phyloP scores from a whole-genome alignment of 2,888 invertebrate species.

The Dolomedes plantarius region DNA sequence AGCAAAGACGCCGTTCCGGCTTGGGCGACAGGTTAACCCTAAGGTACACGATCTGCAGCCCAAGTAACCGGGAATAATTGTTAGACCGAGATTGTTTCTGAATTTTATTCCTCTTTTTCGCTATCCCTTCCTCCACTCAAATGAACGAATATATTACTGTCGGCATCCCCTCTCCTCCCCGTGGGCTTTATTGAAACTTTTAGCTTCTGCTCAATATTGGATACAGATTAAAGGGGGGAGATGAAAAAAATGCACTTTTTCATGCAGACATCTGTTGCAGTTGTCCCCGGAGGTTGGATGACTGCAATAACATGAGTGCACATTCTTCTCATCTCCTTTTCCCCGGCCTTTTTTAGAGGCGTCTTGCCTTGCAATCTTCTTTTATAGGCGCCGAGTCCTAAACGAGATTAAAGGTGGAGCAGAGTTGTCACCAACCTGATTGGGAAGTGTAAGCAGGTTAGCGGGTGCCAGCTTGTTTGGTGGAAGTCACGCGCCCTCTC shows the following conservation, averaged over 20 bases:
- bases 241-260: conserved; percentile 22
- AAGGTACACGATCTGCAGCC: conserved; percentile 29
- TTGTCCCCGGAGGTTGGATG: conserved; percentile 23
- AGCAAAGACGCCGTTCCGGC: conserved; percentile 1
- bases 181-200: conserved; percentile 59
- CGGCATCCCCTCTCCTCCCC: conserved; percentile 17
- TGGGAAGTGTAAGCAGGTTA: conserved; percentile 66
- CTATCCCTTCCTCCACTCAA: conserved; percentile 5
- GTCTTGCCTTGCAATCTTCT: conserved; percentile 21
- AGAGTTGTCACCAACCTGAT: conserved; percentile 67
- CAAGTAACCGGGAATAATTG: conserved; percentile 64
- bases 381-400: conserved; percentile 38
- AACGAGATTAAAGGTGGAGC: conserved; percentile 68
- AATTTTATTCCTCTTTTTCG: not conserved
- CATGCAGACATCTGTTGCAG: conserved; percentile 23
- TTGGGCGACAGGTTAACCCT: conserved; percentile 63
- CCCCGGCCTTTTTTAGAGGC: conserved; percentile 7
- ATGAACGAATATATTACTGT: conserved; percentile 70
- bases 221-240: conserved; percentile 45
- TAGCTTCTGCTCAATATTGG: conserved; percentile 62
- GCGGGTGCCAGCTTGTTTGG: conserved; percentile 54
- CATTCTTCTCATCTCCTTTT: conserved; percentile 41
- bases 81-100: conserved; percentile 65
- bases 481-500: conserved; percentile 47
- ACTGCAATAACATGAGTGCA: conserved; percentile 55